These are phyloP conservation scores for Nannobrachium achirus DNA, from an alignment of 2,113 vertebrate genomes.

Conservation along the genomic window DNA sequence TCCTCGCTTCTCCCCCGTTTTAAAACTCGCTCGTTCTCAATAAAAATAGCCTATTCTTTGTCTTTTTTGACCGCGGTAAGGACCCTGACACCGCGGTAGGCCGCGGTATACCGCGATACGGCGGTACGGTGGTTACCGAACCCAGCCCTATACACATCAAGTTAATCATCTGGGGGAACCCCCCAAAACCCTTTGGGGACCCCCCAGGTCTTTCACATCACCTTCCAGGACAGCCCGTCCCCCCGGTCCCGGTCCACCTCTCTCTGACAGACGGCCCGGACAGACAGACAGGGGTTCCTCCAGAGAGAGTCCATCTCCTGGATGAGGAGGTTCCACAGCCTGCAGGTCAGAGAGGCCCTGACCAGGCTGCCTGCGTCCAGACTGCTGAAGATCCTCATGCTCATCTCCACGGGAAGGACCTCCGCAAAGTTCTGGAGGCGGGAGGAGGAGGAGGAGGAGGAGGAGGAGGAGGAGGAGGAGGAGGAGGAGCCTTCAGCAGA, in stretches of 20 bases:
- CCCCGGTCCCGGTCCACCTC: constrained; percentile 84
- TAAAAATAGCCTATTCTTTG: too few species aligned
- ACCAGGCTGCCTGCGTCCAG: constrained; percentile 85
- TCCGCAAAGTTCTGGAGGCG: constrained; percentile 76
- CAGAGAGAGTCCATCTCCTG: constrained; percentile 81
- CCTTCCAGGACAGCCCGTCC: constrained; percentile 88
- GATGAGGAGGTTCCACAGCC: constrained; percentile 81
- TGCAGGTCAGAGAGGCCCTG: constrained; percentile 81
- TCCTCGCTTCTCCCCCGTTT: too few species aligned
- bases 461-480: not conserved
- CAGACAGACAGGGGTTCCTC: constrained; percentile 81
- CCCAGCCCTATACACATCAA: too few species aligned
- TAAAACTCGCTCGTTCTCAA: too few species aligned
- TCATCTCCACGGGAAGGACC: constrained; percentile 83
- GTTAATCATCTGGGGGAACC: too few species aligned
- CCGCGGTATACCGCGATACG: too few species aligned
- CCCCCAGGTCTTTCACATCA: too few species aligned
- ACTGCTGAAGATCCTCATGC: constrained; percentile 79
- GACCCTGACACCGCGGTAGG: too few species aligned
- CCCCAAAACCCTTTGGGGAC: too few species aligned
- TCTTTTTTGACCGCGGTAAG: too few species aligned
- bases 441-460: not conserved
- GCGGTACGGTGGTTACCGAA: too few species aligned
- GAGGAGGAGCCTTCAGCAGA: too few species aligned
- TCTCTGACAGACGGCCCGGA: constrained; percentile 77